These are phyloP conservation scores for Papilio dardanus DNA, from an alignment of 1,140 invertebrate species.

Conservation along the genomic window DNA sequence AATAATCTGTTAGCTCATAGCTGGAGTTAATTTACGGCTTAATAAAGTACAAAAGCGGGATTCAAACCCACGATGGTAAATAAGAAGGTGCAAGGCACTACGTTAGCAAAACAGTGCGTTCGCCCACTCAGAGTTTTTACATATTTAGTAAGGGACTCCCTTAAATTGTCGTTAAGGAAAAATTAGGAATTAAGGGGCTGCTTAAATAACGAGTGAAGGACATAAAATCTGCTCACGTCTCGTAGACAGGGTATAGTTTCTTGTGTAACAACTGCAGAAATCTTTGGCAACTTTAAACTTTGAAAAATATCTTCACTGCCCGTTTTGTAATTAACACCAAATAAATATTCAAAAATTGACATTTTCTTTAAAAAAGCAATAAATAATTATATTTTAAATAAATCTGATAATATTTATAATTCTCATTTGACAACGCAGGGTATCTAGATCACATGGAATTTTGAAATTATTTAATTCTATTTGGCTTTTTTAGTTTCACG, in stretches of 20 bases:
- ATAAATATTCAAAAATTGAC: constrained; percentile 69
- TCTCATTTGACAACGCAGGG: constrained; percentile 42
- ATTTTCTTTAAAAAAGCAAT: constrained; percentile 66
- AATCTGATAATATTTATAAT: constrained; percentile 45
- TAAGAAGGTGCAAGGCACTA: background rate
- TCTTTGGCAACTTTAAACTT: constrained; percentile 55
- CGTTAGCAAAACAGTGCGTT: background rate
- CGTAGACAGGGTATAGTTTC: constrained; percentile 47
- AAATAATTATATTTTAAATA: constrained; percentile 42
- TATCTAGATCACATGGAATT: constrained; percentile 62
- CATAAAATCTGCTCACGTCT: constrained; percentile 1
- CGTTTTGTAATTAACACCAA: constrained; percentile 42
- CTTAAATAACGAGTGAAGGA: no score
- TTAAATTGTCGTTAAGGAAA: no score
- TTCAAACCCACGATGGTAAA: background rate
- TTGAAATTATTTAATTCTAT: constrained; percentile 62
- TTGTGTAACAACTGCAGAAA: constrained; percentile 54
- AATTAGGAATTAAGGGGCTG: no score
- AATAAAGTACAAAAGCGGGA: no score
- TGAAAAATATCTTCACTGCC: constrained; percentile 41
- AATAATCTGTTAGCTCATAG: no score
- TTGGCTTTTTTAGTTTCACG: constrained; percentile 44
- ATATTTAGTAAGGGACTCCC: background rate
- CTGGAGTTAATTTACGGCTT: no score
- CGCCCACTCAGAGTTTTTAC: background rate